Conservation (phyloP, 2,113 vertebrate species). For the Casuarius casuarius region DNA sequence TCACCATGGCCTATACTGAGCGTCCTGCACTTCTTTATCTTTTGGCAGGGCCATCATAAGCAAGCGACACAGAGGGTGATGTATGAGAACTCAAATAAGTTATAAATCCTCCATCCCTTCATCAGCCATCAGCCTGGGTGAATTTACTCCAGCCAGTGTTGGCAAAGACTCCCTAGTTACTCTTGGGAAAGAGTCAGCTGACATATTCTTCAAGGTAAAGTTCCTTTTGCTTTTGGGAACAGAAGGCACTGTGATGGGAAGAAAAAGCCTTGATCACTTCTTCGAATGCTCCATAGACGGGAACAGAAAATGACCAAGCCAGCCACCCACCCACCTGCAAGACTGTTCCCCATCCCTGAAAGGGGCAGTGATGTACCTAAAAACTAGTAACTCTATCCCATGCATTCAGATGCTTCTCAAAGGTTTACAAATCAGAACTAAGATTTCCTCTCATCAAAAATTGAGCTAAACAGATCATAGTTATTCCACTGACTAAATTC, state of each 20-base stretch:
- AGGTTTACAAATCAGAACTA: neutral
- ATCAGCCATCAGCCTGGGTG: constrained; percentile 74
- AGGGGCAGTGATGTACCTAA: neutral
- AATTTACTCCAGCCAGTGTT: constrained; percentile 76
- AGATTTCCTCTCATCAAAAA: neutral
- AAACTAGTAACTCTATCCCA: neutral
- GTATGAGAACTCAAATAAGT: constrained; percentile 81
- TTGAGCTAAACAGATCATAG: neutral
- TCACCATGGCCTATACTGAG: constrained; percentile 78
- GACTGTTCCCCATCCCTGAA: neutral
- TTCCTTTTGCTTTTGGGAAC: neutral
- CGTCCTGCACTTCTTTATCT: constrained; percentile 85
- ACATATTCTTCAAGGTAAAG: constrained; percentile 61
- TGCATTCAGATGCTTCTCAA: neutral
- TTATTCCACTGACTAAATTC: neutral
- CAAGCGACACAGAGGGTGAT: constrained; percentile 79
- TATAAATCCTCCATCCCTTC: constrained; percentile 80
- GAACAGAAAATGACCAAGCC: neutral
- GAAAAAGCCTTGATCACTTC: neutral
- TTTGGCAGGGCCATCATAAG: constrained; percentile 86
- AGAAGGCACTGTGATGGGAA: neutral
- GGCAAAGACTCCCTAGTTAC: constrained; percentile 62
- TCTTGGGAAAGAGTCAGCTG: constrained; percentile 67
- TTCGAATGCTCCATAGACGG: neutral
- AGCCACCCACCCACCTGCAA: neutral